Evolutionary conservation across 2,888 invertebrate species (phyloP).

Genomic region (Hypselothyrea guttata): DNA sequence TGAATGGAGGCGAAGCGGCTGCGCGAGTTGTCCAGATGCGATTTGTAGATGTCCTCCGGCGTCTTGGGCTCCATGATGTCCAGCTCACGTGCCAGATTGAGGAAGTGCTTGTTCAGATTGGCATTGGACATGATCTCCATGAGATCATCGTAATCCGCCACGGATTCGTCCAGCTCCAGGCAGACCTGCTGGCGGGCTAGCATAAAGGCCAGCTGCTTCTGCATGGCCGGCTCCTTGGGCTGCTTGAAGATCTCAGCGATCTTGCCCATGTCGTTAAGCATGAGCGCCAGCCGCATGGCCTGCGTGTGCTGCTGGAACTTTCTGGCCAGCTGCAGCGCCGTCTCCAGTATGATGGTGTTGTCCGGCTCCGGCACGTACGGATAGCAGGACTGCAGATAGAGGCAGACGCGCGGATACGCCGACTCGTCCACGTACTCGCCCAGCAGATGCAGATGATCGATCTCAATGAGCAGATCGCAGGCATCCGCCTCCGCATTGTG

Average conservation of each 20-base stretch:
- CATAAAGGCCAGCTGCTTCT: constrained; percentile 98
- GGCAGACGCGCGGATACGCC: constrained; percentile 95
- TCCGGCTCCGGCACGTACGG: constrained; percentile 98
- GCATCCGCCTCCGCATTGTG: constrained; percentile 99
- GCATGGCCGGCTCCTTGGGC: constrained; percentile 90
- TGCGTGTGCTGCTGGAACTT: constrained; percentile 94
- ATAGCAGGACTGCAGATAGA: constrained; percentile 93
- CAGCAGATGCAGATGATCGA: constrained; percentile 93
- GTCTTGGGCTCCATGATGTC: constrained; percentile 99
- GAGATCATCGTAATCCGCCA: constrained; percentile 88
- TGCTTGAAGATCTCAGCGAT: constrained; percentile 92
- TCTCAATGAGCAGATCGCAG: constrained; percentile 98
- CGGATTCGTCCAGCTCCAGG: constrained; percentile 88
- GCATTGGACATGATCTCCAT: constrained; percentile 96
- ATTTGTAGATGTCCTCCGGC: constrained; percentile 99
- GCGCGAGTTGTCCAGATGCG: constrained; percentile 94
- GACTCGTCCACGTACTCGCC: constrained; percentile 93
- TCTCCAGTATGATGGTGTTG: constrained; percentile 90
- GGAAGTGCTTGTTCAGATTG: constrained; percentile 95
- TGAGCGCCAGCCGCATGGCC: constrained; percentile 95
- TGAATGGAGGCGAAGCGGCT: constrained; percentile 88
- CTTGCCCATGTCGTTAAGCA: constrained; percentile 90
- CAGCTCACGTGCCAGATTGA: constrained; percentile 96
- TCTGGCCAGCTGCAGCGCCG: constrained; percentile 92
- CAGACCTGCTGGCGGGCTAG: constrained; percentile 96